Conservation (phyloP, 37 sponge, comb jelly and placozoan species). For the Mnemiopsis leidyi region DNA sequence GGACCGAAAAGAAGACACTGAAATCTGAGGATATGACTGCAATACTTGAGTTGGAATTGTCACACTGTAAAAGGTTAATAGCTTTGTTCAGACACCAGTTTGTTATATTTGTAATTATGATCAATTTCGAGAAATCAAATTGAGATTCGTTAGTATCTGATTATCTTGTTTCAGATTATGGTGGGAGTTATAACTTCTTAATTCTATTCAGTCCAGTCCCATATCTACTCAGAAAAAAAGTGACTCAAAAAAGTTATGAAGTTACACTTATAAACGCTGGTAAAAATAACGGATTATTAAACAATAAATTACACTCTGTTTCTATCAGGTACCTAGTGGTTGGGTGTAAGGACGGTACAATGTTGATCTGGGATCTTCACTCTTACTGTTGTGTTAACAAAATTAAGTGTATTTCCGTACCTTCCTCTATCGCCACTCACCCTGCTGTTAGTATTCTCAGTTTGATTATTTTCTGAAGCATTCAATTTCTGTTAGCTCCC, state of each 20-base stretch:
- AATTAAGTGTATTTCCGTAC: constrained; percentile 23
- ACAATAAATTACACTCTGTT: background rate
- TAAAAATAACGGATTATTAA: too few species aligned
- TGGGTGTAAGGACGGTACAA: constrained; percentile 28
- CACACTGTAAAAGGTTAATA: background rate
- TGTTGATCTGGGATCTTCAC: background rate
- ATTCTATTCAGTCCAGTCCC: too few species aligned
- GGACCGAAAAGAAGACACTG: background rate
- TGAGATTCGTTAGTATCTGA: too few species aligned
- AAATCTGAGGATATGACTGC: background rate
- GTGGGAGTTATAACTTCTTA: too few species aligned
- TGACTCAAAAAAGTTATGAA: too few species aligned
- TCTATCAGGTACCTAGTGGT: constrained; percentile 16
- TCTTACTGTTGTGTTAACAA: background rate
- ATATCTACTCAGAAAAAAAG: too few species aligned
- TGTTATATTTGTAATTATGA: background rate
- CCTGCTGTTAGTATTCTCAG: constrained; percentile 10
- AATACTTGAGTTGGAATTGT: constrained; percentile 33
- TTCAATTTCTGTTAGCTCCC: too few species aligned
- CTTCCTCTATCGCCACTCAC: constrained; percentile 50
- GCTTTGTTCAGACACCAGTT: too few species aligned
- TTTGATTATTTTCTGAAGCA: background rate
- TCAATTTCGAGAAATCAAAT: too few species aligned
- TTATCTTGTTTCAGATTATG: too few species aligned
- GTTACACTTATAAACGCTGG: too few species aligned